Evolutionary conservation across 2,113 vertebrate genomes (phyloP).

Genomic region (Sander vitreus): DNA sequence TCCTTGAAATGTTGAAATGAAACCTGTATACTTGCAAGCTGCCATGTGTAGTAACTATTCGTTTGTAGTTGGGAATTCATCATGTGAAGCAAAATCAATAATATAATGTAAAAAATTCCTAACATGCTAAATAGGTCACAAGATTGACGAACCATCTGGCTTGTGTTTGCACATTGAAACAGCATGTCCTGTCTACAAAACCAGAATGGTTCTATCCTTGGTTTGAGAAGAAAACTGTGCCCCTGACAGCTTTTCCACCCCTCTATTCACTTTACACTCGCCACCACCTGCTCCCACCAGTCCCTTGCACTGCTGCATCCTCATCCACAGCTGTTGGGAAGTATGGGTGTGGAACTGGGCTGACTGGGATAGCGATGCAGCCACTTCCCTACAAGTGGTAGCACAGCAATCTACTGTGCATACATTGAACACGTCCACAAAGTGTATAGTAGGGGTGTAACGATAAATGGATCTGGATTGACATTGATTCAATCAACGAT

Average conservation of each 20-base stretch:
- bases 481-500: too few species aligned
- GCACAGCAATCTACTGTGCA: too few species aligned
- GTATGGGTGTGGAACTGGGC: not conserved
- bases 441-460: too few species aligned
- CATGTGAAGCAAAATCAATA: not conserved
- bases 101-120: not conserved
- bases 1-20: not conserved
- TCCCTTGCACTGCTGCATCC: not conserved
- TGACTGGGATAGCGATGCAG: not conserved
- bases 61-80: not conserved
- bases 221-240: conserved; percentile 3
- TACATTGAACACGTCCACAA: too few species aligned
- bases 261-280: not conserved
- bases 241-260: not conserved
- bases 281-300: conserved; percentile 19
- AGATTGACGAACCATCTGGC: conserved; percentile 6
- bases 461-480: too few species aligned
- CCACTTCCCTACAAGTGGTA: too few species aligned
- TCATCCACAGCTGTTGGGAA: not conserved
- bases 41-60: not conserved
- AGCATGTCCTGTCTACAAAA: conserved; percentile 20
- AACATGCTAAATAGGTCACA: conserved; percentile 6
- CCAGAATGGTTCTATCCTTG: not conserved
- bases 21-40: not conserved
- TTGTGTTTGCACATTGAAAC: conserved; percentile 24